A percentile compares a stretch with the other conserved stretches of the same genome.
Evolutionary conservation across 2,888 invertebrate genomes (phyloP).

Genomic region (Cantharis rustica): DNA sequence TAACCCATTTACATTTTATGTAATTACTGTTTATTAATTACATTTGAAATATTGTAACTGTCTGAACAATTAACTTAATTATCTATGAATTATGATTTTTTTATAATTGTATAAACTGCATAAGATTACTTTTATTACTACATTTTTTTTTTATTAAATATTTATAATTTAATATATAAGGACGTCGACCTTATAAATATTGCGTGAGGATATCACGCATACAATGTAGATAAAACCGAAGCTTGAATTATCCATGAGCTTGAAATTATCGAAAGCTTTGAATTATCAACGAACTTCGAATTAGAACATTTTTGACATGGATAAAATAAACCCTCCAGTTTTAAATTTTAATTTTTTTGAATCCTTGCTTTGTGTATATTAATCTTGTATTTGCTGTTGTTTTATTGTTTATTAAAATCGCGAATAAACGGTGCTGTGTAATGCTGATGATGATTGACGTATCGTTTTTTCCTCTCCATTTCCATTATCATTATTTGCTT

Average conservation of each 20-base stretch:
- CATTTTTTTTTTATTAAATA: not conserved
- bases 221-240: not conserved
- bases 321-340: not conserved
- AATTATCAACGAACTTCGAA: slow-evolving; percentile 8
- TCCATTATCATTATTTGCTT: slow-evolving; percentile 30
- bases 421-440: slow-evolving; percentile 34
- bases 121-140: not conserved
- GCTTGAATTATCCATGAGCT: slow-evolving; percentile 1
- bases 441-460: slow-evolving; percentile 35
- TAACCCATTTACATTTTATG: not conserved
- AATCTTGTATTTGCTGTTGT: slow-evolving; percentile 33
- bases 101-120: not conserved
- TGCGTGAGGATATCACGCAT: not conserved
- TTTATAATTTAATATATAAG: not conserved
- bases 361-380: slow-evolving; percentile 19
- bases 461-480: slow-evolving; percentile 15
- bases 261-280: slow-evolving; percentile 4
- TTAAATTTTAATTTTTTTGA: slow-evolving; percentile 1
- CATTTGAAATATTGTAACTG: not conserved
- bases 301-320: slow-evolving; percentile 3
- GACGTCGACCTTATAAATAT: slow-evolving; percentile 1
- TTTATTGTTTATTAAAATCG: slow-evolving; percentile 33
- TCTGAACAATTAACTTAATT: not conserved
- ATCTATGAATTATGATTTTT: not conserved
- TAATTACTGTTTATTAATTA: not conserved